Conservation (phyloP, 2,797 vertebrate species). For the Microcaecilia unicolor region DNA sequence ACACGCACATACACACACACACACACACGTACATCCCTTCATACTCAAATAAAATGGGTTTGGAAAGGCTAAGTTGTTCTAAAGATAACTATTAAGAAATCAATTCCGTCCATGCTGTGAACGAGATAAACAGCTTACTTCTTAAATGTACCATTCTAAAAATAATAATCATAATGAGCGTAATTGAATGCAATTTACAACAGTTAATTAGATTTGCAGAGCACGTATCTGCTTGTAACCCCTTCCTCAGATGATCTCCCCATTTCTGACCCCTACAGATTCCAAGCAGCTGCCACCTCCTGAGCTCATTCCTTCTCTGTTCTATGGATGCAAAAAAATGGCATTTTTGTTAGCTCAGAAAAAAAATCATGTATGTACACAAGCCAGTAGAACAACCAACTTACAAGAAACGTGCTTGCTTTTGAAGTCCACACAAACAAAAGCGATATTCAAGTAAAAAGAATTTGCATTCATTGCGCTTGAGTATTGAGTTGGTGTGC, state of each 20-base stretch:
- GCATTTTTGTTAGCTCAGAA: no score
- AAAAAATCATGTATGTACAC: no score
- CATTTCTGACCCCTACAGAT: background rate
- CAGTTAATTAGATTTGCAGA: background rate
- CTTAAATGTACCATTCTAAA: conserved; percentile 40
- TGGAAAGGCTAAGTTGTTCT: conserved; percentile 51
- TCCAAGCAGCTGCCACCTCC: background rate
- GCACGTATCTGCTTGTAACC: background rate
- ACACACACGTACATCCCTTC: conserved; percentile 15
- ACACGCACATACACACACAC: no score
- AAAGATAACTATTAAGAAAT: conserved; percentile 55
- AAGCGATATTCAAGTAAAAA: no score
- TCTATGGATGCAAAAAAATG: conserved; percentile 4
- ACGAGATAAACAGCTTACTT: conserved; percentile 28
- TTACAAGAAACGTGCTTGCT: no score
- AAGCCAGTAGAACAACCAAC: no score
- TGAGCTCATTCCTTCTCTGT: background rate
- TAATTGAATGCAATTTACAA: conserved; percentile 5
- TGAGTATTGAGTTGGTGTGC: no score
- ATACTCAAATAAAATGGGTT: conserved; percentile 46
- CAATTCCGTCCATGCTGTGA: conserved; percentile 41
- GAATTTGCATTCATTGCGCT: no score
- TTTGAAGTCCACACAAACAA: no score
- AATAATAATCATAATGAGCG: conserved; percentile 20
- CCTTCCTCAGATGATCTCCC: background rate